Evolutionary conservation across 1,140 invertebrate genomes (phyloP).

Genomic region (Trichogramma pretiosum): DNA sequence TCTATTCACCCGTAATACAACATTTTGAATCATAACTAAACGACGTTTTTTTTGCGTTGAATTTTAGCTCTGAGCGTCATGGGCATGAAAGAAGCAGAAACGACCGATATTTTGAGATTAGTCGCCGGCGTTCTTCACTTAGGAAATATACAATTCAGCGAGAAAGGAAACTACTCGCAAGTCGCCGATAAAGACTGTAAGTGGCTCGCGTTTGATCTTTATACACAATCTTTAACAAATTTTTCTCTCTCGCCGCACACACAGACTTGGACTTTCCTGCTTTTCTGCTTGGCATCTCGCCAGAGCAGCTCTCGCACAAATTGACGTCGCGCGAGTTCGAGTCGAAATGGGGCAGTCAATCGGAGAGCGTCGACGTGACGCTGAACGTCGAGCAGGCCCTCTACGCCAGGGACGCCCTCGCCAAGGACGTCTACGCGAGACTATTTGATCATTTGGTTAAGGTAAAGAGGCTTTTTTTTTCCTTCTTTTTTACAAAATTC

Average conservation of each 20-base stretch:
- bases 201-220: slow-evolving; percentile 27
- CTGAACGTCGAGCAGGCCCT: slow-evolving; percentile 59
- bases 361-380: slow-evolving; percentile 61
- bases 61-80: slow-evolving; percentile 61
- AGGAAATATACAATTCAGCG: slow-evolving; percentile 60
- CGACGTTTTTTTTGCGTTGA: slow-evolving; percentile 3
- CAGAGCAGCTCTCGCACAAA: slow-evolving; percentile 53
- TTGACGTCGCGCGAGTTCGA: slow-evolving; percentile 60
- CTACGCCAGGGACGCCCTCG: slow-evolving; percentile 59
- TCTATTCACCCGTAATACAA: neutral
- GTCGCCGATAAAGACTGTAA: slow-evolving; percentile 54
- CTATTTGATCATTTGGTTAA: slow-evolving; percentile 65
- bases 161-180: slow-evolving; percentile 57
- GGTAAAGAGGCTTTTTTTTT: slow-evolving; percentile 35
- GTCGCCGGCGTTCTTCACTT: slow-evolving; percentile 63
- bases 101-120: slow-evolving; percentile 53
- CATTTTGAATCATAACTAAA: slow-evolving; percentile 3
- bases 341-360: slow-evolving; percentile 65
- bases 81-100: slow-evolving; percentile 50
- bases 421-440: slow-evolving; percentile 61
- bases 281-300: slow-evolving; percentile 55
- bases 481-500: neutral
- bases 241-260: slow-evolving; percentile 17
- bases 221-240: neutral
- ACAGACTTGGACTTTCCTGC: slow-evolving; percentile 59